Conservation (phyloP, 2,888 invertebrate genomes). For the Plebejus melissa region DNA sequence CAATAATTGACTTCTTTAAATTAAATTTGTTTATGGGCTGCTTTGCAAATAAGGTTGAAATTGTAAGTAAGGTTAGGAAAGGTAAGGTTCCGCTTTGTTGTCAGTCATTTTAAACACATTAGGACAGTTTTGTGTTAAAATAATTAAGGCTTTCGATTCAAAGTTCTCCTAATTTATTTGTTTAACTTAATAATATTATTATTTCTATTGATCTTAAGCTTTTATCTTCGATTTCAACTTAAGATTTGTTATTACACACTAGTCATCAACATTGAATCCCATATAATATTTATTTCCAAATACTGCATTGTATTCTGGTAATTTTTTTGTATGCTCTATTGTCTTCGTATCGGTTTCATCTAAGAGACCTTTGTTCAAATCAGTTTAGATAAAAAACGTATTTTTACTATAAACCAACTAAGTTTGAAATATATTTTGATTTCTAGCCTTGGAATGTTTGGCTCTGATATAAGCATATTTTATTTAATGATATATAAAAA, state of each 20-base stretch:
- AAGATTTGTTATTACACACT: background rate
- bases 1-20: constrained; percentile 31
- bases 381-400: background rate
- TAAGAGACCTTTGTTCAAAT: background rate
- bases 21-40: constrained; percentile 20
- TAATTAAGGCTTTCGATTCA: too few species aligned
- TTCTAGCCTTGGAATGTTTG: background rate
- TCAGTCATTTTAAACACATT: background rate
- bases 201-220: background rate
- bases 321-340: background rate
- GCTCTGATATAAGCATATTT: too few species aligned
- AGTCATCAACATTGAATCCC: background rate
- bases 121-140: background rate
- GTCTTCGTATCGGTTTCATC: constrained; percentile 14
- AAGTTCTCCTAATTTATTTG: too few species aligned
- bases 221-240: background rate
- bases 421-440: too few species aligned
- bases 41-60: background rate
- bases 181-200: background rate
- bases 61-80: background rate
- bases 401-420: background rate
- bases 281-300: constrained; percentile 12
- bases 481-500: too few species aligned
- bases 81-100: background rate
- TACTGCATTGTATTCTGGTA: background rate